Evolutionary conservation across 2,797 vertebrate species (phyloP).

Genomic region (Holocentrus rufus): DNA sequence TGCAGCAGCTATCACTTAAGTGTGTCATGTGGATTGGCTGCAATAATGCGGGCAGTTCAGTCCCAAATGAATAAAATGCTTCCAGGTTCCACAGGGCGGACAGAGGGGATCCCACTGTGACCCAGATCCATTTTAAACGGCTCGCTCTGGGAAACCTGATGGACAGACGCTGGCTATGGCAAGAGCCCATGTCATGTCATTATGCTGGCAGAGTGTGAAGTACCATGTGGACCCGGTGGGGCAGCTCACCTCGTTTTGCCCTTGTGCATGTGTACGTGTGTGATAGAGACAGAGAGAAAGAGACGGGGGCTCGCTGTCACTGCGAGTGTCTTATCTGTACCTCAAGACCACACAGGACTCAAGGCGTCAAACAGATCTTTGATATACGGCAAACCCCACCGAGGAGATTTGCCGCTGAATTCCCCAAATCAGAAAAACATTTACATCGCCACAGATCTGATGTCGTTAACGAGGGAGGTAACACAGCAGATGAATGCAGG

Average conservation of each 20-base stretch:
- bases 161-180: slow-evolving; percentile 58
- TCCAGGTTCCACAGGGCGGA: slow-evolving; percentile 63
- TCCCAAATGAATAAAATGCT: slow-evolving; percentile 59
- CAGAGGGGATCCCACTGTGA: slow-evolving; percentile 73
- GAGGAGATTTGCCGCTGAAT: neutral
- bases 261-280: slow-evolving; percentile 41
- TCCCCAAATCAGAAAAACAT: neutral
- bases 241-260: slow-evolving; percentile 63
- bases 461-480: too few relatives aligned
- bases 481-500: neutral
- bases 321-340: too few relatives aligned
- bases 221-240: slow-evolving; percentile 56
- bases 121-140: slow-evolving; percentile 77
- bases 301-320: neutral
- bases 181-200: slow-evolving; percentile 48
- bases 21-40: slow-evolving; percentile 52
- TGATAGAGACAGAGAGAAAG: neutral
- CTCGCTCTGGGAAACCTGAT: slow-evolving; percentile 63
- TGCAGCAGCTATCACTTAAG: slow-evolving; percentile 49
- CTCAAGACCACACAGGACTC: neutral
- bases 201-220: slow-evolving; percentile 60
- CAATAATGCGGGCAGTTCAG: slow-evolving; percentile 36
- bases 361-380: neutral
- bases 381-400: neutral
- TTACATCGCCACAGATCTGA: neutral